These are phyloP conservation scores for Palythoa heliodiscus DNA, from an alignment of 92 coral and sea anemone genomes.

Conservation along the genomic window DNA sequence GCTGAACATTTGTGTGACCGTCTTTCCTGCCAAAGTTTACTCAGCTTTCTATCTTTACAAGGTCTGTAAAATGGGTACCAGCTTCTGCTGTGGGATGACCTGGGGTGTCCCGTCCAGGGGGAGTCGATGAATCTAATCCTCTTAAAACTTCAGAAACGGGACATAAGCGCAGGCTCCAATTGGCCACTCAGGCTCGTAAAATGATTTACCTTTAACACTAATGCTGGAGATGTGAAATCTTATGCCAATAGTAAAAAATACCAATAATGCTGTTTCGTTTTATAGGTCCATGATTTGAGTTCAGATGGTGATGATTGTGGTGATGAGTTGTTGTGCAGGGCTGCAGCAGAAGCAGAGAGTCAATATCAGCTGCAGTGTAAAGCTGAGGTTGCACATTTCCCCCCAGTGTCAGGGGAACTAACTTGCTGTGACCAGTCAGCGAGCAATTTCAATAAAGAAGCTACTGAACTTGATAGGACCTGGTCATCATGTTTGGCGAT, in stretches of 20 bases:
- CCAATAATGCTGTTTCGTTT: neutral
- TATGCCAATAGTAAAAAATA: neutral
- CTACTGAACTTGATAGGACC: neutral
- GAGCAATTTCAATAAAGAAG: neutral
- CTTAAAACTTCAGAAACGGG: too few species aligned
- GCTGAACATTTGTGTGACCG: too few species aligned
- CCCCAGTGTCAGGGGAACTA: neutral
- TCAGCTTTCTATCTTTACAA: too few species aligned
- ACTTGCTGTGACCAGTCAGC: neutral
- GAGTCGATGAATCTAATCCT: too few species aligned
- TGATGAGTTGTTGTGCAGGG: conserved; percentile 12
- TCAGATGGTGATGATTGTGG: neutral
- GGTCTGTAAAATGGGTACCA: too few species aligned
- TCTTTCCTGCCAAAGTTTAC: too few species aligned
- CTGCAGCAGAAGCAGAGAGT: neutral
- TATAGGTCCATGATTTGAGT: neutral
- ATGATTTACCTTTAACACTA: too few species aligned
- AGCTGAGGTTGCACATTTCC: neutral
- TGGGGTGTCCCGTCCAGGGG: too few species aligned
- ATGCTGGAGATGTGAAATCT: too few species aligned
- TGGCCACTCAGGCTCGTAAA: too few species aligned
- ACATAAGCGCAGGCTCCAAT: too few species aligned
- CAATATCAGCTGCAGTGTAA: neutral
- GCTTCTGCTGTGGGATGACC: too few species aligned
- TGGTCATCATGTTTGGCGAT: neutral